Base-by-base conservation (phyloP, 2,797 vertebrate genomes). In the Falco peregrinus region DNA sequence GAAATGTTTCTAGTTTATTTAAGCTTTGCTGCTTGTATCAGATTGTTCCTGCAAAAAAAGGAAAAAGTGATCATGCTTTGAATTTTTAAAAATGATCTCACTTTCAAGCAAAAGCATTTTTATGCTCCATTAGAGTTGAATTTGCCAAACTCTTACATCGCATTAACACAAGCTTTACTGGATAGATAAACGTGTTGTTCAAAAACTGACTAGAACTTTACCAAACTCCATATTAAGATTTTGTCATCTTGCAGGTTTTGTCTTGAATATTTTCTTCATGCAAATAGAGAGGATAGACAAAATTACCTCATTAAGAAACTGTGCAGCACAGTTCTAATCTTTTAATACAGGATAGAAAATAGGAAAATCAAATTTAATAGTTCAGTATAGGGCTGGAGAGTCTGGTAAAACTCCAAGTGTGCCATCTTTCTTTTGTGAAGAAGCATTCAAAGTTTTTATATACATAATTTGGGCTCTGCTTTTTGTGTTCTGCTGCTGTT, bases 1-100 rank as follows among this genome's bases (percentile, higher is more conserved):
- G 98, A 98, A 98, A 98, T 98, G 98, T 98, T 98, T 98, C 98
- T 98, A 98, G 97, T 98, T 98, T 98, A 98, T 98, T 98, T 98
- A 98, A 98, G 98, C 98, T 98, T 98, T 98, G 97, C 97, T 98
- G 98, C 98, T 98, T 98, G 98, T 98, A 98, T 98, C 98, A 98
- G 98, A 98, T 98, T 98, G 98, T 98, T 98, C 98, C 98, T 98
- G 97, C n/a, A 92, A 97, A 97, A 98, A 97, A 98, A 96, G 77
- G 87, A 97, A 97, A 97, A 98, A 98, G 97, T 98, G 98, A 98
- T 98, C 98, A 98, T 98, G 98, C 98, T 98, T 98, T 98, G 98
- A 98, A 98, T 98, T 98, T 98, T 98, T 98, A 98, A 98, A 98
- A 98, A 98, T 97, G 96, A 98, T 98, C 98, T 98, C 98, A 98